These are phyloP conservation scores for Heteromormyrus szaboi DNA, from an alignment of 2,797 vertebrate species.

Conservation along the genomic window DNA sequence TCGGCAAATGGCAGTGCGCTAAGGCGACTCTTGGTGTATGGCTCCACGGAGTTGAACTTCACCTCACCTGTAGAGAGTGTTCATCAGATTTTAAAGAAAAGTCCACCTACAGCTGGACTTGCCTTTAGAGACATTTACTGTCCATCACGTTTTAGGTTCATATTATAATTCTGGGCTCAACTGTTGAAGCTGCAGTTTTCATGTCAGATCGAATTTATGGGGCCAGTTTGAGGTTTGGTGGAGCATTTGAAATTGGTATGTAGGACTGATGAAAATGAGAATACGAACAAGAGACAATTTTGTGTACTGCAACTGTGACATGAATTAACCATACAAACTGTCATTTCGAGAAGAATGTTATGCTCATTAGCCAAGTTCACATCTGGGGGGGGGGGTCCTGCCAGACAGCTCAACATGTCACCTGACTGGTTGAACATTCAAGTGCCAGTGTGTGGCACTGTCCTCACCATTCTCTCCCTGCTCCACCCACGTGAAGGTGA, in stretches of 20 bases:
- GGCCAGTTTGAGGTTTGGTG: not conserved
- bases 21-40: slow-evolving; percentile 87
- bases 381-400: not conserved
- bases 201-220: not conserved
- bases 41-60: slow-evolving; percentile 91
- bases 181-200: not conserved
- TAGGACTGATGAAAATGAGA: not conserved
- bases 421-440: not conserved
- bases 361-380: not conserved
- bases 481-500: slow-evolving; percentile 97
- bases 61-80: slow-evolving; percentile 67
- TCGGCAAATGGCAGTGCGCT: slow-evolving; percentile 85
- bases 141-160: not conserved
- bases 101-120: not conserved
- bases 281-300: not conserved
- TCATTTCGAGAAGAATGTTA: not conserved
- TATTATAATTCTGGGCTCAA: not conserved
- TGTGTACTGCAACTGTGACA: not conserved
- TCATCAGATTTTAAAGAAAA: not conserved
- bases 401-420: not conserved
- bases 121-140: not conserved
- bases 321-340: not conserved
- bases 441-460: not conserved
- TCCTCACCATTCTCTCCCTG: slow-evolving; percentile 75
- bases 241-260: not conserved